phyloP scores from a whole-genome alignment of 2,113 vertebrate genomes.

The Solea solea region DNA sequence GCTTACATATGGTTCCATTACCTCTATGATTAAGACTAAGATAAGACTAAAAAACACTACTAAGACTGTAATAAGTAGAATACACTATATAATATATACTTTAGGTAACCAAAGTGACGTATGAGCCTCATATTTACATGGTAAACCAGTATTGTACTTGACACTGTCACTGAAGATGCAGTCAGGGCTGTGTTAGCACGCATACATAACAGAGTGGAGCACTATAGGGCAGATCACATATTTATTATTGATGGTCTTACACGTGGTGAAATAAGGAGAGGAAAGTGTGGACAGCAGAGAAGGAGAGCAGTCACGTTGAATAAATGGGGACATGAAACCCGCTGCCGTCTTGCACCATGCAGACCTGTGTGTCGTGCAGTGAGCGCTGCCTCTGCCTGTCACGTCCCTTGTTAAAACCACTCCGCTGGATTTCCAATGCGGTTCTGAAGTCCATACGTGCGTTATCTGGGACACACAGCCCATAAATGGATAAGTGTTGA shows the following conservation, averaged over 20 bases:
- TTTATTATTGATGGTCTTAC: not conserved
- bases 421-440: not conserved
- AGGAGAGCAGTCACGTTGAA: not conserved
- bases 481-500: slow-evolving; percentile 31
- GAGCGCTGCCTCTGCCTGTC: slow-evolving; percentile 19
- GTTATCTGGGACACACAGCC: slow-evolving; percentile 10
- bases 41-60: too few species aligned
- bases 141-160: too few species aligned
- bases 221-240: too few species aligned
- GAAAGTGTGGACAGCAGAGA: not conserved
- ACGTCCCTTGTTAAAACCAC: slow-evolving; percentile 19
- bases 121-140: too few species aligned
- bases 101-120: too few species aligned
- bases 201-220: too few species aligned
- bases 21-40: too few species aligned
- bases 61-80: too few species aligned
- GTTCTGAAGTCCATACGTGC: not conserved
- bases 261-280: not conserved
- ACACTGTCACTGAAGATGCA: too few species aligned
- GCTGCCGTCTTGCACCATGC: slow-evolving; percentile 6
- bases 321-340: slow-evolving; percentile 14
- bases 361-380: slow-evolving; percentile 4
- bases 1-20: too few species aligned
- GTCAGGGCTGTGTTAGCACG: too few species aligned
- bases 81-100: too few species aligned